Percentiles rank a stretch among this genome's conserved stretches.
Conservation (phyloP, 2,113 vertebrate genomes). For the human region DNA sequence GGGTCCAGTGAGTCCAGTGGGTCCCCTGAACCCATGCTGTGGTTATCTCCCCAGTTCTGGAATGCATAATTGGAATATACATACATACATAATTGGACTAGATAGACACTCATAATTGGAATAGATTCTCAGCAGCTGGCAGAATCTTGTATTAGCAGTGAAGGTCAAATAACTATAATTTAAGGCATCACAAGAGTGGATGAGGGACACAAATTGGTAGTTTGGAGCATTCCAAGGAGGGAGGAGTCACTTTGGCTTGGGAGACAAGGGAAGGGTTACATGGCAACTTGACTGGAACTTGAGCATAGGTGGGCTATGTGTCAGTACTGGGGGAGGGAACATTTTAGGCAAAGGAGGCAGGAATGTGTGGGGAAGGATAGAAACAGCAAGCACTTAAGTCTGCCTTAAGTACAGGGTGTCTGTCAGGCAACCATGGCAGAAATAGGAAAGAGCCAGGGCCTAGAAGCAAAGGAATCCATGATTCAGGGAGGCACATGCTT, state of each 20-base stretch:
- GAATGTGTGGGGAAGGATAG: neutral
- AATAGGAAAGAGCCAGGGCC: neutral
- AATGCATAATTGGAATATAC: neutral
- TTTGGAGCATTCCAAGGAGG: neutral
- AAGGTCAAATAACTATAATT: neutral
- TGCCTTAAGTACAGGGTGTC: neutral
- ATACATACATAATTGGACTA: neutral
- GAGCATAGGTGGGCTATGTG: neutral
- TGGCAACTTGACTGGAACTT: neutral
- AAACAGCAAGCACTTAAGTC: neutral
- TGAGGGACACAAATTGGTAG: neutral
- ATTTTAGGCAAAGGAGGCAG: neutral
- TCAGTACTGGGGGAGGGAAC: neutral
- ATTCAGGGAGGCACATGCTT: neutral
- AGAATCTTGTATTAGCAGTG: neutral
- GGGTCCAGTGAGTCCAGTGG: neutral
- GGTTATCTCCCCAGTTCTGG: too few species aligned
- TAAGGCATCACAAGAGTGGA: neutral
- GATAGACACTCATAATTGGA: neutral
- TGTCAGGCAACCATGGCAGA: neutral
- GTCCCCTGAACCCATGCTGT: neutral
- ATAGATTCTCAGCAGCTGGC: neutral
- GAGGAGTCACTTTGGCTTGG: neutral
- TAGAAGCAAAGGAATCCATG: neutral
- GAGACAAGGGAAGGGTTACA: rapidly evolving